phyloP scores from a whole-genome alignment of 2,113 vertebrate genomes.

The Cettia cetti region DNA sequence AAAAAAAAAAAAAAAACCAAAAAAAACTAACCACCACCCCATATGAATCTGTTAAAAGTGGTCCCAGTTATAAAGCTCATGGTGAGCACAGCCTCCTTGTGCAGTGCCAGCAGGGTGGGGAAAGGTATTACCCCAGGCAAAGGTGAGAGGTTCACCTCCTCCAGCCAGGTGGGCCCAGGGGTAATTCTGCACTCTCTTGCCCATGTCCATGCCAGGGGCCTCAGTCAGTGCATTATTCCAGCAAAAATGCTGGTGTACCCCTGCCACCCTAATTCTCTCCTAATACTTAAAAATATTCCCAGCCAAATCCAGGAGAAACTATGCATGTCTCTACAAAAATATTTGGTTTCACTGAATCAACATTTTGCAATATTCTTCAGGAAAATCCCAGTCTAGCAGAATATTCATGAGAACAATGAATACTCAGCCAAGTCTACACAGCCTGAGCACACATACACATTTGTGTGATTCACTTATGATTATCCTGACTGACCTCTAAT shows the following conservation, averaged over 20 bases:
- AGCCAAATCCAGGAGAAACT: neutral
- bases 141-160: neutral
- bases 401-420: neutral
- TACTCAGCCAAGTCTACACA: neutral
- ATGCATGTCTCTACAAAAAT: neutral
- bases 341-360: neutral
- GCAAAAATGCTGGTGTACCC: neutral
- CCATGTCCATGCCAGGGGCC: fast-evolving
- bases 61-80: neutral
- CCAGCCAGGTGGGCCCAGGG: fast-evolving
- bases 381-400: neutral
- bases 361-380: neutral
- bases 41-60: neutral
- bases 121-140: neutral
- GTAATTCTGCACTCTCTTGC: neutral
- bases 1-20: neutral
- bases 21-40: neutral
- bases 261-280: neutral
- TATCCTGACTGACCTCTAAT: slow-evolving; percentile 18
- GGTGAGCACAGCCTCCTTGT: neutral
- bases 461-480: neutral
- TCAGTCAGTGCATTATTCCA: neutral
- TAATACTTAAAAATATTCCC: neutral
- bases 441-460: neutral
- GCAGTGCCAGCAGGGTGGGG: neutral